Evolutionary conservation across 2,888 invertebrate genomes (phyloP), one percentile per base, ranked within the genome.

Genomic region (Lasius fuliginosus): DNA sequence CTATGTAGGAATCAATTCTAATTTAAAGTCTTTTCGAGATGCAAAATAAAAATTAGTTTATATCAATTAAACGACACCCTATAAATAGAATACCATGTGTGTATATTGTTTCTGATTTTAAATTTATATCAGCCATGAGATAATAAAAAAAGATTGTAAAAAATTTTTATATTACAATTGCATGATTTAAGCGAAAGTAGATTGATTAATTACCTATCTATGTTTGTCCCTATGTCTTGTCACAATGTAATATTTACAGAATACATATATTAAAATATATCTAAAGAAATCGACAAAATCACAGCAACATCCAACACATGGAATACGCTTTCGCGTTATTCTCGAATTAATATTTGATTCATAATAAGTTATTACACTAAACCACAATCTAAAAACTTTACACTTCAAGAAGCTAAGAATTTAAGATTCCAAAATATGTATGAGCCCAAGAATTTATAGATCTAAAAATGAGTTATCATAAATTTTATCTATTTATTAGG

Each of bases 211-310:
- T 58, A 56, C 9, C 12, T 36, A 67, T 46, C 11, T 67, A 33
- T 74, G 18, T 0, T 30, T 53, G 18, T 75, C 11, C 33, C 18
- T 40, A 40, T 56, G 15, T 64, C 15, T 83, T 53, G 60, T 15
- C 69, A 73, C 74, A 83, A 89, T 82, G 11, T 65, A 82, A 84
- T 89, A 87, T 89, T 87, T 88, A 88, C 88, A 81, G 1, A 30
- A 71, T 58, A 11, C 15, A 68, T 42, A 46, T 15, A 49, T 62
- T 58, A 42, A 88, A 79, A 53, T 75, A 74, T 79, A 82, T 68
- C 60, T 87, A 79, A 85, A 68, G n/a, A 89, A 83, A 83, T 79
- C 62, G 82, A 82, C 58, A 67, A 82, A 64, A 89, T 89, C 85
- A 88, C 89, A 87, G 88, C 67, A 89, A 83, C 18, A 85, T 76